Conservation (phyloP, 1,140 invertebrate species). For the Myzus persicae region DNA sequence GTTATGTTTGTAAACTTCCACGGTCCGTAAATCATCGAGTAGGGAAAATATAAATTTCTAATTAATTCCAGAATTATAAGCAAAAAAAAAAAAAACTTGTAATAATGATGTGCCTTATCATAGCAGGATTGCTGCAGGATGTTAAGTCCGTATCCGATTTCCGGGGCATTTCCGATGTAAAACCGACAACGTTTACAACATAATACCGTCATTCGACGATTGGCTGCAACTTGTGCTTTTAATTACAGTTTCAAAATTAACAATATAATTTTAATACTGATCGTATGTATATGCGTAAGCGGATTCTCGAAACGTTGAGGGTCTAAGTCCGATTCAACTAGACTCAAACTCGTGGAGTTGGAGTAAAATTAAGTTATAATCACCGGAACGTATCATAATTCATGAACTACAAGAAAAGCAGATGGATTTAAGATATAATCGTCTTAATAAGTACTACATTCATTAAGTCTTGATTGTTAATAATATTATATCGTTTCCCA, state of each 20-base stretch:
- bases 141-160: background rate
- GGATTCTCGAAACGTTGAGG: background rate
- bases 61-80: too few species aligned
- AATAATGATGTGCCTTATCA: background rate
- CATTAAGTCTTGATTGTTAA: background rate
- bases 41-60: too few species aligned
- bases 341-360: background rate
- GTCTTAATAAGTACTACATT: background rate
- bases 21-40: too few species aligned
- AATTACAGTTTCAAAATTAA: background rate
- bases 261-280: background rate
- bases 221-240: background rate
- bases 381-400: background rate
- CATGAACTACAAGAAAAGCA: background rate
- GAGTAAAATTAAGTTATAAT: background rate
- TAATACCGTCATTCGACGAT: background rate
- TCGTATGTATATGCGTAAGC: background rate
- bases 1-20: too few species aligned
- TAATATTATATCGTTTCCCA: background rate
- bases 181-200: background rate
- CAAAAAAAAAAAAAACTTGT: too few species aligned
- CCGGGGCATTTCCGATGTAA: background rate
- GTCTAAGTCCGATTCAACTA: background rate
- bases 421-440: background rate
- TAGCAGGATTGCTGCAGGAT: accelerated